Evolutionary conservation across 2,888 invertebrate genomes (phyloP), one percentile per base, ranked within the genome.

Genomic region (Plagodis dolabraria): DNA sequence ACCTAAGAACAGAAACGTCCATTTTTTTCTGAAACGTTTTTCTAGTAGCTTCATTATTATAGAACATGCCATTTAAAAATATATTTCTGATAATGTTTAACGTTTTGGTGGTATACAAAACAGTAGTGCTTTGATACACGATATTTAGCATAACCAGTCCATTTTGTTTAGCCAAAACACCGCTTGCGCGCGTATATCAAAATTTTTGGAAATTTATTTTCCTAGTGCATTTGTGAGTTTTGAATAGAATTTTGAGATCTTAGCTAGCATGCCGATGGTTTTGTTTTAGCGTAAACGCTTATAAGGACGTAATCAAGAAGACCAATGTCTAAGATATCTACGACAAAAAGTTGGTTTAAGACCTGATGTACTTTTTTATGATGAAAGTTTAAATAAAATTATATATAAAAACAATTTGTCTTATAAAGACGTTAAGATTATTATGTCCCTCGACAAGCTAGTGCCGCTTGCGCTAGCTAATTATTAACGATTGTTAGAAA

Each of bases 1-100:
- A 92, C 92, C 91, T 91, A 90, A 90, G 80, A 91, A 89, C 88
- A 83, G 76, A 89, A 89, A 92, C 92, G 92, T 92, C 92, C 92
- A 92, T 92, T 92, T 92, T 92, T 90, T 89, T 90, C 89, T 89
- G 22, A 91, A 86, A 77, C 87, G 70, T 69, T 75, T 88, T 89
- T 91, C 85, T 86, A 90, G 87, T 90, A 90, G 89, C 86, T 85
- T 86, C 87, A 84, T 83, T 82, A 77, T 79, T 80, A 81, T 79
- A 83, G 65, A 51, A 62, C 63, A 85, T 79, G 91, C 91, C 91
- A 91, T 90, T 76, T 86, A 86, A 85, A 86, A 86, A 75, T 89
- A 91, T 90, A 89, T 92, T 90, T 91, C 87, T 86, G 89, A 91
- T 76, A 79, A 83, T 83, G 79, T 92, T 92, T 92, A 84, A 76